These are phyloP conservation scores for Drosophila neocordata DNA, from an alignment of 1,140 invertebrate genomes.

Conservation along the genomic window DNA sequence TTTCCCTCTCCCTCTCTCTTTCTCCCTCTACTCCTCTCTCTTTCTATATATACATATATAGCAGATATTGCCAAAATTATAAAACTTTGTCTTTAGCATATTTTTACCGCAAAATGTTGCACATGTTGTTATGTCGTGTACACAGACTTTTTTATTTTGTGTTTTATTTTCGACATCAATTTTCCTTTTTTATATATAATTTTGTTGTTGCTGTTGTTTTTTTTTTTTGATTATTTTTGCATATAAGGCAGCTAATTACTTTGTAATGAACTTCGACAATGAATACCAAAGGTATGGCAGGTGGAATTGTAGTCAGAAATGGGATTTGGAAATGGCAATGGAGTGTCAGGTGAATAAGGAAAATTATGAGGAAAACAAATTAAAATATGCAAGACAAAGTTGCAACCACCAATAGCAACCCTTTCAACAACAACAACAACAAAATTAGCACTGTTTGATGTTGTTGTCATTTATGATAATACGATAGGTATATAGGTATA, in stretches of 20 bases:
- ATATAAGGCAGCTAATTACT: slow-evolving; percentile 74
- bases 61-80: too few species aligned
- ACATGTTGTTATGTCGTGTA: slow-evolving; percentile 58
- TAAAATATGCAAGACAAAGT: slow-evolving; percentile 62
- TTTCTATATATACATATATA: background rate
- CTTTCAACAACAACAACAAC: slow-evolving; percentile 2
- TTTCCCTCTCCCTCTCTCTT: background rate
- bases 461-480: slow-evolving; percentile 9
- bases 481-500: slow-evolving; percentile 1
- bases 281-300: slow-evolving; percentile 12
- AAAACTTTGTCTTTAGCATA: slow-evolving; percentile 54
- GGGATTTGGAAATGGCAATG: background rate
- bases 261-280: slow-evolving; percentile 79
- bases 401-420: slow-evolving; percentile 21
- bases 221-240: slow-evolving; percentile 42
- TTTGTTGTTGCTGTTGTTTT: slow-evolving; percentile 33
- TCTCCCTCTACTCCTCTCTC: background rate
- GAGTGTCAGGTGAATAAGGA: background rate
- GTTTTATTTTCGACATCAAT: slow-evolving; percentile 20
- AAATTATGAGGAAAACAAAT: slow-evolving; percentile 56
- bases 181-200: slow-evolving; percentile 20
- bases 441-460: slow-evolving; percentile 16
- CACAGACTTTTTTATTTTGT: slow-evolving; percentile 25
- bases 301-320: background rate
- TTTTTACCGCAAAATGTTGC: slow-evolving; percentile 66